Evolutionary conservation across 2,113 vertebrate genomes (phyloP).

Genomic region (Emberiza fucata): DNA sequence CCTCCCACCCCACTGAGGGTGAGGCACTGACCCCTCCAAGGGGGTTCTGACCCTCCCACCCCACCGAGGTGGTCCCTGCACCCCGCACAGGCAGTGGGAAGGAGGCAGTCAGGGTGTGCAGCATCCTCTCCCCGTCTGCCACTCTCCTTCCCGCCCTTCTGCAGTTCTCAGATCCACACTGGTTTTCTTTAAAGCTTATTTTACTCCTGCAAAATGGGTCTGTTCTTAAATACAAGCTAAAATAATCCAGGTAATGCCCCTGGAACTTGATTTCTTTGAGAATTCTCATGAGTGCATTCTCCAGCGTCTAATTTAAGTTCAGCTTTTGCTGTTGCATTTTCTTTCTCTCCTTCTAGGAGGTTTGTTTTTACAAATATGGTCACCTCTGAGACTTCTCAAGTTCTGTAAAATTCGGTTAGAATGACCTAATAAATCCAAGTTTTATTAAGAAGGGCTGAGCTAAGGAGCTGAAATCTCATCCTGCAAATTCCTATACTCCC

Average conservation of each 20-base stretch:
- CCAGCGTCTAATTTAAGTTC: background rate
- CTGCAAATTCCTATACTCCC: background rate
- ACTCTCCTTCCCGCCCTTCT: background rate
- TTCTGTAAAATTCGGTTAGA: background rate
- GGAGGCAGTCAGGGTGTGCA: background rate
- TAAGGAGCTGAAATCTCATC: background rate
- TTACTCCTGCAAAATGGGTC: background rate
- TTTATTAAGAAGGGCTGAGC: background rate
- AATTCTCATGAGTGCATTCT: background rate
- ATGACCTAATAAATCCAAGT: background rate
- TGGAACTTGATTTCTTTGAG: background rate
- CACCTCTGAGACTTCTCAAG: background rate
- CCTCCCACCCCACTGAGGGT: rapidly evolving
- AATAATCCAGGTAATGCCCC: background rate
- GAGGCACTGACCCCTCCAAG: background rate
- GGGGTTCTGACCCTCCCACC: background rate
- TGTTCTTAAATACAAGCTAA: background rate
- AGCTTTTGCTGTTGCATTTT: background rate
- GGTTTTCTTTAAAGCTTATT: background rate
- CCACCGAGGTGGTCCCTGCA: background rate
- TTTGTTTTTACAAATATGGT: background rate
- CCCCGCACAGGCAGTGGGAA: rapidly evolving
- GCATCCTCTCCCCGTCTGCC: rapidly evolving
- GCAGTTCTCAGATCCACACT: background rate
- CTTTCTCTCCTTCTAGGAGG: background rate